Evolutionary conservation across 2,797 vertebrate genomes (phyloP).

Genomic region (Tangara arthus): DNA sequence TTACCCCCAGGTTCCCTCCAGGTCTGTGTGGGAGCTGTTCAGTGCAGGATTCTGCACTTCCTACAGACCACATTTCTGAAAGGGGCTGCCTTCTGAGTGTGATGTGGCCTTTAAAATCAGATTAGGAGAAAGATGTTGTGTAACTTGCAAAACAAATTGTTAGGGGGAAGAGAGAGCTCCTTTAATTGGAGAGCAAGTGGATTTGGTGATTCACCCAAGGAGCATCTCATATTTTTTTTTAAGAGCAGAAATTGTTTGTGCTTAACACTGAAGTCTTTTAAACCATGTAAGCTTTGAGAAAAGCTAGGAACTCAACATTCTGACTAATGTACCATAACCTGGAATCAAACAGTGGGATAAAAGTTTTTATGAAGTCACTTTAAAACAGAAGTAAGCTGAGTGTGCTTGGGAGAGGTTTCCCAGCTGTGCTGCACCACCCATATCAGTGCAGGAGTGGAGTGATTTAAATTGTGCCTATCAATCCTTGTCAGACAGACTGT

Average conservation of each 20-base stretch:
- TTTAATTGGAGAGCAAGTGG: background rate
- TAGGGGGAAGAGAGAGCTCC: background rate
- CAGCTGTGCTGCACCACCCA: rapidly evolving
- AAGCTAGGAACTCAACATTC: background rate
- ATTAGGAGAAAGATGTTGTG: background rate
- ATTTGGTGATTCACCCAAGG: background rate
- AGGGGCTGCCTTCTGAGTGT: background rate
- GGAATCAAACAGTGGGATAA: background rate
- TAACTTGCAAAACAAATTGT: background rate
- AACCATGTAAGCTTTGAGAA: background rate
- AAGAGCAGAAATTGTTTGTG: background rate
- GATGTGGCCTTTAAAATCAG: background rate
- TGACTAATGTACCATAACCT: constrained; percentile 1
- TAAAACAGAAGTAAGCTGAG: background rate
- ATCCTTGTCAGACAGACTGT: background rate
- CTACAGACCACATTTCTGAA: background rate
- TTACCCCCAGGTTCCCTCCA: background rate
- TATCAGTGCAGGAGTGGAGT: background rate
- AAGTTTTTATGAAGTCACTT: background rate
- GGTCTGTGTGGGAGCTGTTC: background rate
- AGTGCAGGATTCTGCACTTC: background rate
- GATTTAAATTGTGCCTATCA: background rate
- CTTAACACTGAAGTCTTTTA: background rate
- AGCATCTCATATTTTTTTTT: background rate
- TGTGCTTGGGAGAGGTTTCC: background rate